These are phyloP conservation scores for Harpalus rubripes DNA, from an alignment of 2,888 invertebrate genomes.

Conservation along the genomic window DNA sequence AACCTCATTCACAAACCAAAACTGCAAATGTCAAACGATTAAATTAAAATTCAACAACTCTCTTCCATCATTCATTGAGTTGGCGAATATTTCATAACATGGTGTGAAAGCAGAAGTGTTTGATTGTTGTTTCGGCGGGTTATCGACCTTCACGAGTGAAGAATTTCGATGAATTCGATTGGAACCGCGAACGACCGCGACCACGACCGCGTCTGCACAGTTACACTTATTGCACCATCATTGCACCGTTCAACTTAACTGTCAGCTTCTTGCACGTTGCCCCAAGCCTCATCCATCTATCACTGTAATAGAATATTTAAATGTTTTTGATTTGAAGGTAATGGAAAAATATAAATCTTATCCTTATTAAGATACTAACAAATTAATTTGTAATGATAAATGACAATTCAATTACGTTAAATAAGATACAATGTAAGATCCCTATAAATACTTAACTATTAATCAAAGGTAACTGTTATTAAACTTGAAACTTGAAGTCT, in stretches of 20 bases:
- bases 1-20: too few species aligned
- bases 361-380: neutral
- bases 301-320: conserved; percentile 23
- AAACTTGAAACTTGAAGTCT: neutral
- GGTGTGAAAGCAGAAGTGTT: conserved; percentile 56
- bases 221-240: conserved; percentile 61
- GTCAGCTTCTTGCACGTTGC: neutral
- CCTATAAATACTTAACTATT: neutral
- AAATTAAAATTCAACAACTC: too few species aligned
- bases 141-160: conserved; percentile 49
- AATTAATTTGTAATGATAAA: neutral
- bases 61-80: neutral
- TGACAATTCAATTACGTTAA: neutral
- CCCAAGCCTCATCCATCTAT: neutral
- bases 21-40: too few species aligned
- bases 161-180: conserved; percentile 54
- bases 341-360: conserved; percentile 4
- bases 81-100: conserved; percentile 31
- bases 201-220: conserved; percentile 33
- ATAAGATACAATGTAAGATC: neutral
- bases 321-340: neutral
- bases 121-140: conserved; percentile 56
- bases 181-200: conserved; percentile 17
- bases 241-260: neutral
- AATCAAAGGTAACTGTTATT: neutral